Percentiles rank a stretch among this genome's conserved stretches.
phyloP scores from a whole-genome alignment of 2,888 invertebrate species.

The Melipona bicolor region DNA sequence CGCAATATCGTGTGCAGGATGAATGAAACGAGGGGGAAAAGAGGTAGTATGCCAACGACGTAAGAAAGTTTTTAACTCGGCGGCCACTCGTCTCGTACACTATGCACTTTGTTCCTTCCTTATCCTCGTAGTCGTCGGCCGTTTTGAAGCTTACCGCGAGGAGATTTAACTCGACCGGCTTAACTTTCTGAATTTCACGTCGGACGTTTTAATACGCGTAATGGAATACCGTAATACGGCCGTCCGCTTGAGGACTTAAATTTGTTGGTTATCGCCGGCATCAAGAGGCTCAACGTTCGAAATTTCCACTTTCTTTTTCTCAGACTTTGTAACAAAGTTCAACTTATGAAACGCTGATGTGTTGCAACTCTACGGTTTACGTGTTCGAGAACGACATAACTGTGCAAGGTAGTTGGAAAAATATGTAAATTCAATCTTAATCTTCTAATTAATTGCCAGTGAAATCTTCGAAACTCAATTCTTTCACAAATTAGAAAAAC shows the following conservation, averaged over 20 bases:
- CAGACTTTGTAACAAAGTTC: background rate
- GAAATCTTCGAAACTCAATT: too few species aligned
- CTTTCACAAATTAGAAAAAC: too few species aligned
- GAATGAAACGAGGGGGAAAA: background rate
- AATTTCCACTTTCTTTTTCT: constrained; percentile 48
- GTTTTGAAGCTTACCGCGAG: constrained; percentile 28
- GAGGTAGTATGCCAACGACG: background rate
- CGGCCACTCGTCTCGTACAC: constrained; percentile 4
- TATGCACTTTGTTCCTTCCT: constrained; percentile 14
- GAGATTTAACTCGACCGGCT: constrained; percentile 35
- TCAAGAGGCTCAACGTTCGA: constrained; percentile 58
- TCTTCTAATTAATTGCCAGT: too few species aligned
- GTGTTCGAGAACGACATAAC: background rate
- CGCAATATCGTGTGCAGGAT: background rate
- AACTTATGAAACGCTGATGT: background rate
- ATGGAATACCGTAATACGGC: constrained; percentile 51
- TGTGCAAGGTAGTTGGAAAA: background rate
- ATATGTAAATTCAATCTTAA: background rate
- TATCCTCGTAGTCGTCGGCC: constrained; percentile 4
- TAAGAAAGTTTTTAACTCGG: constrained; percentile 43
- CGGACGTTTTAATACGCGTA: constrained; percentile 26
- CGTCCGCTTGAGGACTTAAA: constrained; percentile 54
- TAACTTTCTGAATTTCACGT: constrained; percentile 47
- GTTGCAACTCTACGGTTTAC: background rate
- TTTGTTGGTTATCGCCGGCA: constrained; percentile 37